phyloP scores from a whole-genome alignment of 2,113 vertebrate species.

The Pelecanoides urinatrix region DNA sequence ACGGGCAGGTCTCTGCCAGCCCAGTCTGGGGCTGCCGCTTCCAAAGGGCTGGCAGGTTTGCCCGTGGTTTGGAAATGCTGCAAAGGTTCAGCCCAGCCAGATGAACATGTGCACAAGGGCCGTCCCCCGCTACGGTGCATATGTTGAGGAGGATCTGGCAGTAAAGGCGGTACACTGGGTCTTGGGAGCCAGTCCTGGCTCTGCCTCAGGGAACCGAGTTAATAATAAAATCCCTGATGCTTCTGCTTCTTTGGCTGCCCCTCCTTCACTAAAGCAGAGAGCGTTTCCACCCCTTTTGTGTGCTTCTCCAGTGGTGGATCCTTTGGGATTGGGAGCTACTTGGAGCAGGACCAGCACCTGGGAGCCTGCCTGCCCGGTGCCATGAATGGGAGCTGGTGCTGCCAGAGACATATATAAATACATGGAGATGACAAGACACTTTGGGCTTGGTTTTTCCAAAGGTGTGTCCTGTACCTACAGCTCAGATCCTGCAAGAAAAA shows the following conservation, averaged over 20 bases:
- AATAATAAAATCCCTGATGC: neutral
- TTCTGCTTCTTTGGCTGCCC: neutral
- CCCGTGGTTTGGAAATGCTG: neutral
- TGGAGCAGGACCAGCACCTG: neutral
- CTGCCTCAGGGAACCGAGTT: neutral
- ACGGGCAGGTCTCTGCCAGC: neutral
- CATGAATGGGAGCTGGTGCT: neutral
- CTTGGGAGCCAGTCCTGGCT: neutral
- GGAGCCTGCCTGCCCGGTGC: neutral
- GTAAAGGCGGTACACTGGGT: neutral
- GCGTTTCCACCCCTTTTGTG: neutral
- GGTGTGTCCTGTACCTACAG: neutral
- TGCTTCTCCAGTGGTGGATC: neutral
- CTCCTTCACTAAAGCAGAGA: neutral
- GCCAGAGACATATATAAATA: neutral
- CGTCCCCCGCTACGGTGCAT: neutral
- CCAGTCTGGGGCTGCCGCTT: rapidly evolving
- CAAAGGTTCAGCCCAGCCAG: neutral
- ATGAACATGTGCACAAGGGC: neutral
- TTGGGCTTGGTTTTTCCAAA: neutral
- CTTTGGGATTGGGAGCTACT: neutral
- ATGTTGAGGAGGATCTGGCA: conserved; percentile 1
- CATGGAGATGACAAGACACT: neutral
- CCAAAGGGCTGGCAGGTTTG: neutral
- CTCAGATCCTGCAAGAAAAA: neutral